Base-by-base conservation (phyloP, 2,797 vertebrate genomes). In the Semotilus atromaculatus region DNA sequence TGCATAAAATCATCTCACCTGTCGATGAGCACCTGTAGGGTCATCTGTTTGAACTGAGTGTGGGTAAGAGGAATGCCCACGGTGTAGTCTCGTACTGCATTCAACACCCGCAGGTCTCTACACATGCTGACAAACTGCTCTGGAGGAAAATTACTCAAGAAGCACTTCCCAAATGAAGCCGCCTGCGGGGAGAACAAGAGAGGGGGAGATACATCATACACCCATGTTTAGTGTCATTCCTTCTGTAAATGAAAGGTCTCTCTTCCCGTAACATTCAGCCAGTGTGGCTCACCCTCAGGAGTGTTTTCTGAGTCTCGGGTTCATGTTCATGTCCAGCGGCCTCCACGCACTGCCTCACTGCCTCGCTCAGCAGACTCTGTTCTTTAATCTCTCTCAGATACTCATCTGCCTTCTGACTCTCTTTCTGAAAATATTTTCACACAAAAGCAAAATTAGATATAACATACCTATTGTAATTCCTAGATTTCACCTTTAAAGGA, bases 371-470 rank as follows among this genome's bases (percentile, higher is more conserved):
- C 88, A 97, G 95, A 31, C 95, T 94, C 93, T 98, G 96, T 88
- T 99, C 98, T 90, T 98, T 98, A 90, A 99, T 98, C 92, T 99
- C 98, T 83, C 98, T 93, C 83, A 99, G 92, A 91, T 99, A 99
- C 88, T 99, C 98, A 0, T 99, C 98, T 0, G 98, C 97, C 81
- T 98, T 99, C 94, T 99, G 98, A 90, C 97, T 99, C 74, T 96
- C 96, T 92, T 98, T 99, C 98, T 99, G 90, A 21, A 87, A 19
- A 53, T 14, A 34, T 34, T 62, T 23, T 53, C 11, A 71, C 1
- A 53, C 14, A 55, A 19, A 23, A 10, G 3, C 36, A 77, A n/a
- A n/a, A 34, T 55, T 77, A 58, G 45, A 40, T 7, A 51, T 21
- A 83, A 45, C 31, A 23, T 40, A 64, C 36, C 21, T 26, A 31